Percentiles rank a stretch among this genome's conserved stretches.
These are phyloP conservation scores for Lepus townsendii DNA, from an alignment of 2,797 vertebrate genomes.

Conservation along the genomic window DNA sequence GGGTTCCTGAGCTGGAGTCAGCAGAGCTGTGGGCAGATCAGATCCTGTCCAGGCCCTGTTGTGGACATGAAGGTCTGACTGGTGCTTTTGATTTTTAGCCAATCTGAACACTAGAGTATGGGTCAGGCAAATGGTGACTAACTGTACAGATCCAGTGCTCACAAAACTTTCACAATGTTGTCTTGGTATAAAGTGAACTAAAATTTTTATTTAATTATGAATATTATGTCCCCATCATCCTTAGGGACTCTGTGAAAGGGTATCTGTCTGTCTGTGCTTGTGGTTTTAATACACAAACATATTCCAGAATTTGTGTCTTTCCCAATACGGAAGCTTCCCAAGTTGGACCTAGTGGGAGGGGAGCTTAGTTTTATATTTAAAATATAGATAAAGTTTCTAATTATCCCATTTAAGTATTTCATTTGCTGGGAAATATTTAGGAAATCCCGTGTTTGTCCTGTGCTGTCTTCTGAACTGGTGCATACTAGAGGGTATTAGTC, in stretches of 20 bases:
- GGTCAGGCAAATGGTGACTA: neutral
- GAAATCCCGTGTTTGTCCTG: too few species aligned
- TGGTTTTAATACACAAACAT: neutral
- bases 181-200: neutral
- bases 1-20: too few species aligned
- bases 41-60: neutral
- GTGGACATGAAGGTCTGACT: neutral
- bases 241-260: neutral
- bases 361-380: neutral
- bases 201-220: neutral
- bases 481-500: too few species aligned
- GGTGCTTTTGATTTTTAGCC: slow-evolving; percentile 8
- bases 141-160: slow-evolving; percentile 6
- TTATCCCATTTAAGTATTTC: neutral
- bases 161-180: neutral
- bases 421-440: neutral
- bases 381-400: neutral
- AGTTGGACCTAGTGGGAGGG: neutral
- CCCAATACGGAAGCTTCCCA: neutral
- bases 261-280: neutral
- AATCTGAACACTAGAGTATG: neutral
- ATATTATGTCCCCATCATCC: neutral
- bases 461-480: neutral
- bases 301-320: neutral
- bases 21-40: too few species aligned